Conservation (phyloP, 1,140 invertebrate species). For the Rhopalosiphum maidis region DNA sequence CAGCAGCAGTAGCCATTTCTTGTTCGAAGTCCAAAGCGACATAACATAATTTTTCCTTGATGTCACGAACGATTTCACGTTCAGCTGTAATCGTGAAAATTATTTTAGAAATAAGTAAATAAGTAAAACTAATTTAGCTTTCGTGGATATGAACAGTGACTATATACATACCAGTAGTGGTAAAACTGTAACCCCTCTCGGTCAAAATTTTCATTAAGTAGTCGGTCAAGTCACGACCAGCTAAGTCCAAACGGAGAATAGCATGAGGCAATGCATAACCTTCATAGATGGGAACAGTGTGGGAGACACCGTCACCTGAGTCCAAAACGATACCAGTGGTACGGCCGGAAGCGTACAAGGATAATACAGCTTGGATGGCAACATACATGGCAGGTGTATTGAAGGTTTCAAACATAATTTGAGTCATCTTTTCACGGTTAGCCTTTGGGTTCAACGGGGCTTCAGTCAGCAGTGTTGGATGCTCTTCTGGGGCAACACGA, state of each 20-base stretch:
- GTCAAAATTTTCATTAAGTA: background rate
- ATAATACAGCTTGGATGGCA: background rate
- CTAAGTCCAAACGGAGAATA: background rate
- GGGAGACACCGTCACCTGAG: background rate
- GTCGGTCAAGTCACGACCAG: background rate
- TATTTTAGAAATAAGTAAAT: background rate
- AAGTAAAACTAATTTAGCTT: no score
- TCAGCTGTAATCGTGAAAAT: background rate
- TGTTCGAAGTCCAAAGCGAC: background rate
- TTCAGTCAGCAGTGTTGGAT: background rate
- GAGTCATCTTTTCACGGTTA: background rate
- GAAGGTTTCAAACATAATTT: conserved; percentile 8
- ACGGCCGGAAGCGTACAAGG: background rate
- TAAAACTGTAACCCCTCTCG: background rate
- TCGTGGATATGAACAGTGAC: background rate
- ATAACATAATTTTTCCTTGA: background rate
- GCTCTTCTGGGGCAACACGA: background rate
- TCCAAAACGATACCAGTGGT: background rate
- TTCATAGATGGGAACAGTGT: background rate
- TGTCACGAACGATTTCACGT: background rate
- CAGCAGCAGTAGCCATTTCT: background rate
- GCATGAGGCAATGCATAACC: background rate
- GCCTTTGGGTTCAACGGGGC: background rate
- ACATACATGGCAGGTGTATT: background rate
- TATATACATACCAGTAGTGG: background rate